phyloP scores from a whole-genome alignment of 2,113 vertebrate genomes.

The Emydura subglobosa region DNA sequence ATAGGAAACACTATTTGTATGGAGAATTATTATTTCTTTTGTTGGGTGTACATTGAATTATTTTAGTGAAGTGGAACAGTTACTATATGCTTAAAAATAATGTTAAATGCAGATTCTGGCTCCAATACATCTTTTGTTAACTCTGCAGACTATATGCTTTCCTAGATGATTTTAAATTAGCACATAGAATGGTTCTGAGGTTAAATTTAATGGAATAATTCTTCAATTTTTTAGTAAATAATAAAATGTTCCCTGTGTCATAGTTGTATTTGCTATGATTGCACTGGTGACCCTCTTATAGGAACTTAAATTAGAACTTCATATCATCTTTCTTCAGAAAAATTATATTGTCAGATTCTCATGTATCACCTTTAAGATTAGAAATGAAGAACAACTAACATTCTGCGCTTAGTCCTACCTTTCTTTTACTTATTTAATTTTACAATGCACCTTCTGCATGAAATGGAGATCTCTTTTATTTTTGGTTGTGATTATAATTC shows the following conservation, averaged over 20 bases:
- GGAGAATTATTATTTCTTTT: conserved; percentile 33
- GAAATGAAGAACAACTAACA: background rate
- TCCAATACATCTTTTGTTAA: background rate
- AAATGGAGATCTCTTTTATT: background rate
- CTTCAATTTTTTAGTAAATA: background rate
- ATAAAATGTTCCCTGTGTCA: background rate
- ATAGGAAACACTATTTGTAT: conserved; percentile 2
- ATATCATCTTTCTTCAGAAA: background rate
- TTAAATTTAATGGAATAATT: conserved; percentile 8
- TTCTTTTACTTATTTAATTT: conserved; percentile 12
- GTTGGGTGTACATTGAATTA: conserved; percentile 17
- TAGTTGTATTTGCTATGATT: background rate
- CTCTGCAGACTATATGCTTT: background rate
- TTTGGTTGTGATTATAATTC: background rate
- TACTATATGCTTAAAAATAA: conserved; percentile 10
- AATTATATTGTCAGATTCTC: background rate
- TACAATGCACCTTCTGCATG: background rate
- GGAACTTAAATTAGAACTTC: background rate
- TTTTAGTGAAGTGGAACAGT: conserved; percentile 26
- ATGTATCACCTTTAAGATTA: background rate
- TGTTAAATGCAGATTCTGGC: conserved; percentile 13
- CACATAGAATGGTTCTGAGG: background rate
- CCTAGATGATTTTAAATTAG: conserved; percentile 46
- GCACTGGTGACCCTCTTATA: background rate
- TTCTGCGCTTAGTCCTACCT: background rate